phyloP scores from a whole-genome alignment of 2,888 invertebrate genomes.

The Sinotaia quadrata region DNA sequence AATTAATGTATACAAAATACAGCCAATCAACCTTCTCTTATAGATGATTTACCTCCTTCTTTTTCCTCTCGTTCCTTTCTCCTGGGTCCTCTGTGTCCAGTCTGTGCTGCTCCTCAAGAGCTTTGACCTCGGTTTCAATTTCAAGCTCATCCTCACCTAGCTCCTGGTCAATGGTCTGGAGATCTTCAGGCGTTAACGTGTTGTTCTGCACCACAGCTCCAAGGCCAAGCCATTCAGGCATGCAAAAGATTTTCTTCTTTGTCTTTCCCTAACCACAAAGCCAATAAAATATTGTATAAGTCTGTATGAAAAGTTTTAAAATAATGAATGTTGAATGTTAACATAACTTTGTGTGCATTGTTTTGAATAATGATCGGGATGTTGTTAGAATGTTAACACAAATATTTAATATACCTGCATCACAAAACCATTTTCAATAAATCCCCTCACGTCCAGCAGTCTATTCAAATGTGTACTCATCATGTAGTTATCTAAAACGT shows the following conservation, averaged over 20 bases:
- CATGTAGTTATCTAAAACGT: constrained; percentile 29
- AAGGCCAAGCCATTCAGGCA: constrained; percentile 26
- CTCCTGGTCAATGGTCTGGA: neutral
- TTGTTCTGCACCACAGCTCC: constrained; percentile 13
- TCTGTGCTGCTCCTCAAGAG: constrained; percentile 18
- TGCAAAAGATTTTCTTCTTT: constrained; percentile 10
- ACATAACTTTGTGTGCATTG: neutral
- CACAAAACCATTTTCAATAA: neutral
- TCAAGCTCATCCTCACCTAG: constrained; percentile 15
- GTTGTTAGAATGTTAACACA: neutral
- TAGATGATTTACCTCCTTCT: neutral
- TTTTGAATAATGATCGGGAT: too few relatives aligned
- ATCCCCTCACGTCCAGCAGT: neutral
- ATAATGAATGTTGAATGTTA: neutral
- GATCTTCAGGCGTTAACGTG: neutral
- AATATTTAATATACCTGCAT: neutral
- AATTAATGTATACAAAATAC: too few relatives aligned
- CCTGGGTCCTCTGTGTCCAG: constrained; percentile 14
- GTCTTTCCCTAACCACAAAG: constrained; percentile 5
- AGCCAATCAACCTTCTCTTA: neutral
- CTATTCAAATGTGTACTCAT: constrained; percentile 7
- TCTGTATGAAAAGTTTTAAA: neutral
- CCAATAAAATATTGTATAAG: neutral
- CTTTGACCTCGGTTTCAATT: constrained; percentile 20
- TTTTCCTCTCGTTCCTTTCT: constrained; percentile 2